Percentiles rank a stretch among this genome's conserved stretches.
phyloP scores from a whole-genome alignment of 2,888 invertebrate species.

The Drosophila recens region DNA sequence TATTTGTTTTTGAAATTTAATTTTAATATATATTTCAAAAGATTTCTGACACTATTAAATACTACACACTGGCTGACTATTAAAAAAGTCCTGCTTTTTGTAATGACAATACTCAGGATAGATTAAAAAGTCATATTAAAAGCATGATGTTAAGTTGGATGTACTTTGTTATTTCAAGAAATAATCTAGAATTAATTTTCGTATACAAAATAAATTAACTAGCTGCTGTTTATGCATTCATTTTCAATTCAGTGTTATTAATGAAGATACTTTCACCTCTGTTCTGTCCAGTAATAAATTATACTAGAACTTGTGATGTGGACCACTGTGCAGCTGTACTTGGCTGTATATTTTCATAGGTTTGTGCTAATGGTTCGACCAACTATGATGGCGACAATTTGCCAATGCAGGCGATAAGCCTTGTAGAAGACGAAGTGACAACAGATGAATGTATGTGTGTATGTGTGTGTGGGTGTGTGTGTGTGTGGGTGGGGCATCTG shows the following conservation, averaged over 20 bases:
- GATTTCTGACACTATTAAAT: too few species aligned
- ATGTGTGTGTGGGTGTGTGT: conserved; percentile 2
- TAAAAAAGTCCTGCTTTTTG: too few species aligned
- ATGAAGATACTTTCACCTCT: not conserved
- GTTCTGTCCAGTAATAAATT: not conserved
- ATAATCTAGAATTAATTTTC: too few species aligned
- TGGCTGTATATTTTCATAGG: conserved; percentile 31
- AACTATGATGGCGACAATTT: conserved; percentile 77
- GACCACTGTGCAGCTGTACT: conserved; percentile 35
- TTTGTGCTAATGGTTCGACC: conserved; percentile 34
- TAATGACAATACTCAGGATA: not conserved
- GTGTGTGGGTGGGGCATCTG: not conserved
- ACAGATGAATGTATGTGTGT: conserved; percentile 24
- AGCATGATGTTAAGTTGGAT: too few species aligned
- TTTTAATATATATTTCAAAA: too few species aligned
- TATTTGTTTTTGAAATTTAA: too few species aligned
- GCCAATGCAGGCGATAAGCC: conserved; percentile 77
- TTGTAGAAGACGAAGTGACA: conserved; percentile 23
- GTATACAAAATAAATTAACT: not conserved
- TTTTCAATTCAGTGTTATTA: not conserved
- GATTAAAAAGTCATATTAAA: not conserved
- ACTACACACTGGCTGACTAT: too few species aligned
- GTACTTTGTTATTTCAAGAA: too few species aligned
- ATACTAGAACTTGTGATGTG: not conserved
- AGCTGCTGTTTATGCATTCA: not conserved